Conservation (phyloP, 2,113 vertebrate genomes). For the Ameiurus melas region DNA sequence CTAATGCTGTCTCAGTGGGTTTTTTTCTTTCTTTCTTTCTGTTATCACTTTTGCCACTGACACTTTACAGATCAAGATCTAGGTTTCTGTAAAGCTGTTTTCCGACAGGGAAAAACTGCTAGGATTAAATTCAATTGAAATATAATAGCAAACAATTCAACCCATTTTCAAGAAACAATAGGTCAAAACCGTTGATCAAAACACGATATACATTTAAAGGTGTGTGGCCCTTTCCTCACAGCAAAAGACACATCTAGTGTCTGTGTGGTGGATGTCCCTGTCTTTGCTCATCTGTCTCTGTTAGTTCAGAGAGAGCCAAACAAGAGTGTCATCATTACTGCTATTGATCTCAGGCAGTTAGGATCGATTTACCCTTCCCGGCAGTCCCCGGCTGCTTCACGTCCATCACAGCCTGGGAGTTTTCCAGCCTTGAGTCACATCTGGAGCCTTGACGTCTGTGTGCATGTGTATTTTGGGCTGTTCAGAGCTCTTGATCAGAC, state of each 20-base stretch:
- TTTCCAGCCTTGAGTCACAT: slow-evolving; percentile 45
- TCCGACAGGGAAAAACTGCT: background rate
- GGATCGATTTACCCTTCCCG: slow-evolving; percentile 58
- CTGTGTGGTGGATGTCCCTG: slow-evolving; percentile 9
- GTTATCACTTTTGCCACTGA: background rate
- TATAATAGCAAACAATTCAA: background rate
- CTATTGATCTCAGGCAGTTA: slow-evolving; percentile 65
- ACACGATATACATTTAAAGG: background rate
- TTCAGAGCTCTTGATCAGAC: slow-evolving; percentile 11
- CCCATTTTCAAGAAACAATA: background rate
- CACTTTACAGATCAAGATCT: background rate
- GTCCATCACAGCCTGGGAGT: slow-evolving; percentile 53
- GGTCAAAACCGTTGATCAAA: background rate
- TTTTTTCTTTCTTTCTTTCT: background rate
- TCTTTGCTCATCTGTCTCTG: slow-evolving; percentile 12
- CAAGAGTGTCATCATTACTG: slow-evolving; percentile 56
- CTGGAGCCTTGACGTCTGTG: slow-evolving; percentile 15
- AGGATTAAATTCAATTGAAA: too few relatives aligned
- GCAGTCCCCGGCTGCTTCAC: slow-evolving; percentile 43
- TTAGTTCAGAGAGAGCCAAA: background rate
- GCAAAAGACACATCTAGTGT: slow-evolving; percentile 13
- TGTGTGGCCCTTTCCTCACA: background rate
- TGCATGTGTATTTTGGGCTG: slow-evolving; percentile 27
- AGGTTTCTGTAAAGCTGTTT: background rate
- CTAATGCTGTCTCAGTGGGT: background rate